Evolutionary conservation across 2,888 invertebrate species (phyloP).

Genomic region (Copidosoma aretas): DNA sequence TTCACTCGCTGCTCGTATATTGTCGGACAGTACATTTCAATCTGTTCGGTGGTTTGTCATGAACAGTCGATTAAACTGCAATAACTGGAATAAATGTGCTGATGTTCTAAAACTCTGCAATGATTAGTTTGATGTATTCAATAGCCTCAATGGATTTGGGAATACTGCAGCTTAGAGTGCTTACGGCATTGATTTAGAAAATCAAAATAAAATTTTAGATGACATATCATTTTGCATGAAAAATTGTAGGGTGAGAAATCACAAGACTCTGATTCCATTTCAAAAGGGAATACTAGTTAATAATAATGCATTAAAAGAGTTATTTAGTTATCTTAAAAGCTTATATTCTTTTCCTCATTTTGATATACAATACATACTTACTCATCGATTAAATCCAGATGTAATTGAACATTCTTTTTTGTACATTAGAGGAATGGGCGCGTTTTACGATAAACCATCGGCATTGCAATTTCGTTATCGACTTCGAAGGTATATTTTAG

Average conservation of each 20-base stretch:
- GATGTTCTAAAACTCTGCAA: conserved; percentile 12
- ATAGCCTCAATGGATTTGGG: no score
- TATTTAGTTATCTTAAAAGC: background rate
- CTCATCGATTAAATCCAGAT: conserved; percentile 36
- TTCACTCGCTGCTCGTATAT: conserved; percentile 12
- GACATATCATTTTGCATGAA: background rate
- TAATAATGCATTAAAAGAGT: background rate
- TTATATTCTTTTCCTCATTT: background rate
- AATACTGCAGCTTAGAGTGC: no score
- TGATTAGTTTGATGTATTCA: conserved; percentile 22
- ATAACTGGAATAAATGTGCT: conserved; percentile 11
- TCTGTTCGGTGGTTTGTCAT: conserved; percentile 7
- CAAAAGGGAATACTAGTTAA: conserved; percentile 8
- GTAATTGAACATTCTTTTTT: conserved; percentile 48
- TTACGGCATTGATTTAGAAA: conserved; percentile 6
- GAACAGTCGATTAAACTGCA: background rate
- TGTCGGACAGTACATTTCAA: conserved; percentile 17
- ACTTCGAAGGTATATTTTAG: conserved; percentile 47
- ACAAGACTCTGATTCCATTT: conserved; percentile 2
- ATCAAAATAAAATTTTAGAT: conserved; percentile 16
- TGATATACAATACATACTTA: conserved; percentile 24
- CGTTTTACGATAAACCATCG: conserved; percentile 46
- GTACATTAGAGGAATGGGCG: conserved; percentile 48
- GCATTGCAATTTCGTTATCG: conserved; percentile 44
- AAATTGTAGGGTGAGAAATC: conserved; percentile 1